phyloP scores from a whole-genome alignment of 2,797 vertebrate genomes.

The Sebastes nivosus region DNA sequence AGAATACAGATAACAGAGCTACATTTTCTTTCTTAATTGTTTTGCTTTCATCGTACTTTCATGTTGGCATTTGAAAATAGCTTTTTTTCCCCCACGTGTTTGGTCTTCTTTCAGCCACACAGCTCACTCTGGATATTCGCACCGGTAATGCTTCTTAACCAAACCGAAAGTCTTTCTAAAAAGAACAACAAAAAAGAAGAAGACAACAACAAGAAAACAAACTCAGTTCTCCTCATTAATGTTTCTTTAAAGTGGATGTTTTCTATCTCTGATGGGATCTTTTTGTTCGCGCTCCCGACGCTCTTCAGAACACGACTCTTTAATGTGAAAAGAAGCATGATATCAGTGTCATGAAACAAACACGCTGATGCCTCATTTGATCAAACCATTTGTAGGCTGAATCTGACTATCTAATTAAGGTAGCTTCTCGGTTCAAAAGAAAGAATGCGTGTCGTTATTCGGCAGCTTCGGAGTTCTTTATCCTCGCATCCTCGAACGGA shows the following conservation, averaged over 20 bases:
- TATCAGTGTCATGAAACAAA: conserved; percentile 46
- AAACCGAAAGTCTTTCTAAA: background rate
- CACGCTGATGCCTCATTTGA: conserved; percentile 35
- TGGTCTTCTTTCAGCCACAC: background rate
- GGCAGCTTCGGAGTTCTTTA: background rate
- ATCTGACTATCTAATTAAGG: conserved; percentile 28
- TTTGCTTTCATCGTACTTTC: conserved; percentile 31
- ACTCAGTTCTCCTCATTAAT: conserved; percentile 31
- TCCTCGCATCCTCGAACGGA: background rate
- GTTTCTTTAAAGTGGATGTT: conserved; percentile 26
- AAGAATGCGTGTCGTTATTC: conserved; percentile 11
- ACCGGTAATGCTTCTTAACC: background rate
- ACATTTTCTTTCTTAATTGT: conserved; percentile 45
- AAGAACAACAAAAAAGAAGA: conserved; percentile 4
- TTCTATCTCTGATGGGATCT: conserved; percentile 17
- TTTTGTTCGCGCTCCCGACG: conserved; percentile 29
- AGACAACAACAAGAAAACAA: conserved; percentile 21
- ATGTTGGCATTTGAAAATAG: conserved; percentile 31
- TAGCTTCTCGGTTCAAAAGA: conserved; percentile 6
- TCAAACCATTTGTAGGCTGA: conserved; percentile 29
- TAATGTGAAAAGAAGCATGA: conserved; percentile 42
- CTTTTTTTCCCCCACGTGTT: background rate
- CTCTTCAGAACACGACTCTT: conserved; percentile 21
- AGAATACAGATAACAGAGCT: conserved; percentile 31
- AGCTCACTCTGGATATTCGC: background rate